Conservation (phyloP, 2,113 vertebrate species). For the Myotis brandtii region DNA sequence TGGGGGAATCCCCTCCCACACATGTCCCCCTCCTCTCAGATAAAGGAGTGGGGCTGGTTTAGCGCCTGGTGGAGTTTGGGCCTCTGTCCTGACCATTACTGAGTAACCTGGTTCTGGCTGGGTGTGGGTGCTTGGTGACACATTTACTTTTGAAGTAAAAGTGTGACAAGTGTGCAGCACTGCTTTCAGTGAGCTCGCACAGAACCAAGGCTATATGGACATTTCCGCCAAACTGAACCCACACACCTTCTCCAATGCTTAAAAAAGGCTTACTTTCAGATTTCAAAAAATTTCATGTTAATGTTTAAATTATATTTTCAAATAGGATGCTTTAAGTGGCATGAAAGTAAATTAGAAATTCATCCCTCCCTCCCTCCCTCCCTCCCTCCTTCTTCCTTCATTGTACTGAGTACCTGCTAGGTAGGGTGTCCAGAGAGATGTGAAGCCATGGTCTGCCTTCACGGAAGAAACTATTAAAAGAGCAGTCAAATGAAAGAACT, state of each 20-base stretch:
- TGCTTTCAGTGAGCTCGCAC: background rate
- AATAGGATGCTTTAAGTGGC: background rate
- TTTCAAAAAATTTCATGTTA: conserved; percentile 15
- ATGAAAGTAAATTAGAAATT: background rate
- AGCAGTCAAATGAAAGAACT: background rate
- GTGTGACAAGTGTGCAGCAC: background rate
- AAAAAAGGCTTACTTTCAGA: background rate
- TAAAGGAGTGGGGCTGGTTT: background rate
- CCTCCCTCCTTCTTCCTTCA: background rate
- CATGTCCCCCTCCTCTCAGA: fast-evolving
- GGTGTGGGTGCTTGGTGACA: background rate
- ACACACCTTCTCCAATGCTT: background rate
- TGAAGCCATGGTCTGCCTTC: background rate
- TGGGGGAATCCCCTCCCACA: background rate
- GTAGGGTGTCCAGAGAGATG: background rate
- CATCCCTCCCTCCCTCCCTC: background rate
- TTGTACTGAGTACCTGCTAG: background rate
- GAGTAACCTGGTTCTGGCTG: background rate
- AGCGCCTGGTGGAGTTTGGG: background rate
- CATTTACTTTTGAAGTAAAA: conserved; percentile 32
- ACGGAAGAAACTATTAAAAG: background rate
- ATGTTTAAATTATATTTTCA: conserved; percentile 10
- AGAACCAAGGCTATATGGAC: background rate
- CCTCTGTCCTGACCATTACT: background rate
- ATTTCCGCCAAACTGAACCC: background rate